These are phyloP conservation scores for Hanleya hanleyi DNA, from an alignment of 2,888 invertebrate species.

Conservation along the genomic window DNA sequence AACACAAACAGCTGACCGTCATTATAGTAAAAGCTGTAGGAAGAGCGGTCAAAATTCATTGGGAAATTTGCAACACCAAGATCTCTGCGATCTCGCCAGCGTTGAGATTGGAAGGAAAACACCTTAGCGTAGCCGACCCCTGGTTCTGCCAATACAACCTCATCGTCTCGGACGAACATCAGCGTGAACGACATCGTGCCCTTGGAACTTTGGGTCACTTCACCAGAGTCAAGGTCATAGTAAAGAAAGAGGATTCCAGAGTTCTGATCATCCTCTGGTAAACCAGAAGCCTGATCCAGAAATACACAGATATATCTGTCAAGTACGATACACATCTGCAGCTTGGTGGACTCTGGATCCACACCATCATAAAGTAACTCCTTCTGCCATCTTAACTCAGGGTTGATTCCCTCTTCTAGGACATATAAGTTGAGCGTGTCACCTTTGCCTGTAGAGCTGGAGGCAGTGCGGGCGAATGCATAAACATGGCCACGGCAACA, in stretches of 20 bases:
- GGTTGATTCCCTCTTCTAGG: not conserved
- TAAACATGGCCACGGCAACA: constrained; percentile 42
- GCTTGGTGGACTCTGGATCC: constrained; percentile 39
- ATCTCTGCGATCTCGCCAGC: not conserved
- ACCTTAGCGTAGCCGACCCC: not conserved
- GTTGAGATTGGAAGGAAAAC: not conserved
- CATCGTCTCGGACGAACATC: not conserved
- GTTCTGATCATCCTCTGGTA: not conserved
- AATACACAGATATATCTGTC: constrained; percentile 44
- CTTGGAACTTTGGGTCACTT: not conserved
- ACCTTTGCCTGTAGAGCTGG: not conserved
- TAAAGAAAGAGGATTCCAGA: not conserved
- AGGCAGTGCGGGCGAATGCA: constrained; percentile 23
- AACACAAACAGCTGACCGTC: not conserved
- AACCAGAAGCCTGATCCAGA: not conserved
- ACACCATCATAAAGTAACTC: constrained; percentile 32
- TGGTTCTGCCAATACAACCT: not conserved
- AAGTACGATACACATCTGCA: constrained; percentile 38
- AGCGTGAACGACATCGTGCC: not conserved
- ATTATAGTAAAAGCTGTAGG: not conserved
- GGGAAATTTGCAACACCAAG: not conserved
- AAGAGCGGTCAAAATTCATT: not conserved
- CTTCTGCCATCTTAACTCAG: not conserved
- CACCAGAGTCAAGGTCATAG: not conserved
- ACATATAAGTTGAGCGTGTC: not conserved